Percentiles rank a stretch among this genome's conserved stretches.
These are phyloP conservation scores for Sparus aurata DNA, from an alignment of 2,797 vertebrate genomes.

Conservation along the genomic window DNA sequence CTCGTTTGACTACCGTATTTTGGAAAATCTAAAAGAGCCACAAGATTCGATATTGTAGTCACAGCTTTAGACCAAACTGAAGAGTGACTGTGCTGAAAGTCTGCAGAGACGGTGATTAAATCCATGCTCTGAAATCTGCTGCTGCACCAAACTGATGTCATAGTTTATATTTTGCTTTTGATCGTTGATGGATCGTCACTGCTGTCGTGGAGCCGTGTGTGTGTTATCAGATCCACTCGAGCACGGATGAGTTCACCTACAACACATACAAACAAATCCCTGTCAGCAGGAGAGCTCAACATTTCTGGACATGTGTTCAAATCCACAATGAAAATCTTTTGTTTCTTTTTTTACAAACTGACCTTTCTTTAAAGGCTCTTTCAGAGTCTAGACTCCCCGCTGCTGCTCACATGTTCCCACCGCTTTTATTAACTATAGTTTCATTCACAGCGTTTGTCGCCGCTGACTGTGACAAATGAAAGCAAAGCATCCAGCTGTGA, in stretches of 20 bases:
- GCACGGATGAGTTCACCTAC: neutral
- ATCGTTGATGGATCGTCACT: neutral
- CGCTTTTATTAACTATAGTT: neutral
- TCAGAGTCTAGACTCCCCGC: neutral
- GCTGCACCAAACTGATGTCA: neutral
- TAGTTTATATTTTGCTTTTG: neutral
- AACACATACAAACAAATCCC: neutral
- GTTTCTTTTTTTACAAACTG: slow-evolving; percentile 8
- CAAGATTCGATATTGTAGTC: no score
- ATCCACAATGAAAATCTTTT: neutral
- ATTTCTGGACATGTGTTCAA: neutral
- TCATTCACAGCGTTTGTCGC: slow-evolving; percentile 6
- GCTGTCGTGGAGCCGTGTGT: neutral
- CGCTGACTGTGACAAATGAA: slow-evolving; percentile 43
- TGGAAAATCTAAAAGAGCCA: no score
- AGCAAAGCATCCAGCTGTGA: slow-evolving; percentile 45
- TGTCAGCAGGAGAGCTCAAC: neutral
- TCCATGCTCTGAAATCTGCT: neutral
- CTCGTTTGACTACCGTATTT: no score
- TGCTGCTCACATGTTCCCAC: slow-evolving; percentile 4
- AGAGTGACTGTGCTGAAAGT: no score
- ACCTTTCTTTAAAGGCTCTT: slow-evolving; percentile 16
- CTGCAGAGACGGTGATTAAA: no score
- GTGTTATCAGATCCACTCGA: neutral
- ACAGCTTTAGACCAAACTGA: neutral